Evolutionary conservation across 2,113 vertebrate species (phyloP), one percentile per base, ranked within the genome.

Genomic region (Himantopus leucocephalus): DNA sequence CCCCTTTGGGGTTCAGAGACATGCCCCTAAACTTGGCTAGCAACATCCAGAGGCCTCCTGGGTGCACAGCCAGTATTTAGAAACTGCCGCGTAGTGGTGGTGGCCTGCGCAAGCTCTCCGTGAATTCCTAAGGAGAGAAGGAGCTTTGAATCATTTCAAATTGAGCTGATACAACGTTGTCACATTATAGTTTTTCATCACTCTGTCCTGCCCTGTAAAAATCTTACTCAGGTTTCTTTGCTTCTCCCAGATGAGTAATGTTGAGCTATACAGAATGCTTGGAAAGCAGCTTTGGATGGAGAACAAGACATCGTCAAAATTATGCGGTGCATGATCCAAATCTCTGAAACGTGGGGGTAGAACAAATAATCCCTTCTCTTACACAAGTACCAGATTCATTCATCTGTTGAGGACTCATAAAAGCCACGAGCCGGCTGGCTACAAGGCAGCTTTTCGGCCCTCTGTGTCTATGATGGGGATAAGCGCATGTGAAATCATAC

Each of bases 251-350:
- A 59, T 89, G 96, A 94, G 92, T 83, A 95, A 62, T 78, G 58
- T 48, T 72, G 84, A 78, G 48, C 93, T 82, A 24, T 56, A 86
- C 47, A 78, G 78, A 82, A 76, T 53, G 75, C 85, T 87, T 93
- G 95, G 94, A 96, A 79, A 95, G 89, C 90, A 88, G 68, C 79
- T 96, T 56, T 90, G 97, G 95, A 95, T 85, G 30, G 47, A 92
- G 85, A 96, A 92, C 8, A 10, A 97, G 92, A 87, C 90, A 88
- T 79, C 11, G 4, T 60, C 90, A 73, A 80, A 96, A 95, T 92
- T 50, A 84, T 68, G 72, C 58, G 5, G 87, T 53, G 78, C 66
- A 32, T 32, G 91, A 91, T 96, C 89, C 95, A 87, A 92, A 95
- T 43, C 81, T 94, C 90, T 94, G 89, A 97, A 96, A 92, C 0